phyloP scores from a whole-genome alignment of 2,797 vertebrate species.

The Syngnathus acus region DNA sequence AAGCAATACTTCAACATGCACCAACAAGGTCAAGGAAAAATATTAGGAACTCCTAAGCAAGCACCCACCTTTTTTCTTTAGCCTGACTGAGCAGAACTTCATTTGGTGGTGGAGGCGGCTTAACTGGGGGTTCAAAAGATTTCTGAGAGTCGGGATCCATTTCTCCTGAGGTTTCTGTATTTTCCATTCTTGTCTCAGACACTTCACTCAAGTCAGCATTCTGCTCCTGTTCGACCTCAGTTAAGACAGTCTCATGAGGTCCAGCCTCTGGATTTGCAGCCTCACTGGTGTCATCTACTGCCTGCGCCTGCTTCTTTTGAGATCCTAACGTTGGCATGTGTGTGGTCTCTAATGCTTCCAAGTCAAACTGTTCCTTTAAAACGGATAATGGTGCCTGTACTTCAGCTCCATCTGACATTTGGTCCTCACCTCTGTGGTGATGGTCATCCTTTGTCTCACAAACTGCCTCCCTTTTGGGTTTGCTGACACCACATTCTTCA shows the following conservation, averaged over 20 bases:
- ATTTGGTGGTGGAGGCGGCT: conserved; percentile 65
- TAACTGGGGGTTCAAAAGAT: conserved; percentile 56
- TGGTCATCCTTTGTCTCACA: background rate
- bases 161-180: conserved; percentile 8
- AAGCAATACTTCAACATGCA: background rate
- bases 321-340: background rate
- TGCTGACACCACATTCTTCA: background rate
- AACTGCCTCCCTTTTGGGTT: background rate
- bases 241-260: background rate
- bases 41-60: background rate
- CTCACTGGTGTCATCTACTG: background rate
- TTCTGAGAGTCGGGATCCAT: conserved; percentile 6
- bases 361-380: background rate
- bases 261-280: background rate
- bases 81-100: conserved; percentile 13
- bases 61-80: conserved; percentile 27
- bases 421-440: background rate
- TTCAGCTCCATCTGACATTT: background rate
- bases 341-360: background rate
- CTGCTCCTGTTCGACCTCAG: conserved; percentile 8
- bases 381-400: background rate
- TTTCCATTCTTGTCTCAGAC: background rate
- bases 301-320: background rate
- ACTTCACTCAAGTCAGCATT: conserved; percentile 1
- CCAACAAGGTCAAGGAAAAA: background rate